A percentile compares a stretch with the other conserved stretches of the same genome.
Conservation (phyloP, 2,888 invertebrate species). For the Tolmerus cingulatus region DNA sequence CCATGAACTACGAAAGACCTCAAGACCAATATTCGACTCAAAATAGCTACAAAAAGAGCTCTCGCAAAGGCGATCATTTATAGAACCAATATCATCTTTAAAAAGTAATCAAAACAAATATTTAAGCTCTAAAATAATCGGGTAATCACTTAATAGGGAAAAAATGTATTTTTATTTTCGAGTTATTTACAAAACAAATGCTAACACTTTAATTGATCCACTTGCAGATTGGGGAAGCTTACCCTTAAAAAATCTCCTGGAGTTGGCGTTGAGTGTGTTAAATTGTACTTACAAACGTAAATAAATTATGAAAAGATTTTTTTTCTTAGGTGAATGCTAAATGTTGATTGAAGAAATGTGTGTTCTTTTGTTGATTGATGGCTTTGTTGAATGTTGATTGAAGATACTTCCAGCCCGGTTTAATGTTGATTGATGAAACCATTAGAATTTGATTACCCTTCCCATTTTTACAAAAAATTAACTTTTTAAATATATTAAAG, state of each 20-base stretch:
- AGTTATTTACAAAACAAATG: too few relatives aligned
- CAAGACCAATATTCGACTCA: too few relatives aligned
- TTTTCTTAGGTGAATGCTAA: neutral
- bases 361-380: slow-evolving; percentile 8
- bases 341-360: neutral
- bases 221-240: neutral
- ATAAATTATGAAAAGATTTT: neutral
- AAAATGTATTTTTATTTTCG: too few relatives aligned
- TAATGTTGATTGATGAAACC: slow-evolving; percentile 20
- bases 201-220: too few relatives aligned
- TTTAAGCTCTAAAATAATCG: too few relatives aligned
- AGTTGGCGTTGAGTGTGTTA: neutral
- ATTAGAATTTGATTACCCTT: neutral
- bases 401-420: neutral
- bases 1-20: too few relatives aligned
- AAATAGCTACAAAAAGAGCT: too few relatives aligned
- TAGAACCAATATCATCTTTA: too few relatives aligned
- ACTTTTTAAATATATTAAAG: neutral
- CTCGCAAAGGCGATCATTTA: too few relatives aligned
- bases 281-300: neutral
- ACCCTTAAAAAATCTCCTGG: neutral
- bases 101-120: too few relatives aligned
- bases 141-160: too few relatives aligned
- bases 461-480: too few relatives aligned
- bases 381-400: slow-evolving; percentile 16